These are phyloP conservation scores for Drosophila nebulosa DNA, from an alignment of 1,140 invertebrate genomes.

Conservation along the genomic window DNA sequence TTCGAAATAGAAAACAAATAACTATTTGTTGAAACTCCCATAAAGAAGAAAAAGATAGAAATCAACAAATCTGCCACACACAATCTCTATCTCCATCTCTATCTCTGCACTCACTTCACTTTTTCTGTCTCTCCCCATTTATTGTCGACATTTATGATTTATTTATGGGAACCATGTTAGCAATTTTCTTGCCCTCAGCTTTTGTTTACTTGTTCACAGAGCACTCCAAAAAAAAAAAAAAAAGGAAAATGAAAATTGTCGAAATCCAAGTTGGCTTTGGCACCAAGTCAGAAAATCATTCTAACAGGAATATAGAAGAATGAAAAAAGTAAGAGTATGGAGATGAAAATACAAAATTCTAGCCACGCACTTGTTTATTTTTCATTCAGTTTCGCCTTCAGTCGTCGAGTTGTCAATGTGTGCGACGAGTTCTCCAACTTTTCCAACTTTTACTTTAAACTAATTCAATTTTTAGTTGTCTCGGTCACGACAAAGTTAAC, in stretches of 20 bases:
- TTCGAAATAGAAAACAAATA: neutral
- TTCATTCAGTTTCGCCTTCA: conserved; percentile 35
- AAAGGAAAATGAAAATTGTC: conserved; percentile 1
- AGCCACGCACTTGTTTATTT: conserved; percentile 40
- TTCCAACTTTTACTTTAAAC: conserved; percentile 47
- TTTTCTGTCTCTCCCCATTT: conserved; percentile 19
- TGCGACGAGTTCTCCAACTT: neutral
- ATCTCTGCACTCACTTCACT: no score
- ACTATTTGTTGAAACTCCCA: neutral
- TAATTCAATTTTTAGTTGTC: conserved; percentile 62
- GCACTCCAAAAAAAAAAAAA: conserved; percentile 18
- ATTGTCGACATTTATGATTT: conserved; percentile 68
- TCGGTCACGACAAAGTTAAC: conserved; percentile 57
- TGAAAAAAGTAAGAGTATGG: conserved; percentile 12
- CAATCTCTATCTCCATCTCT: neutral
- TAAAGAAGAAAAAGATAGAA: neutral
- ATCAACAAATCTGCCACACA: neutral
- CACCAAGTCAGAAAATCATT: conserved; percentile 16
- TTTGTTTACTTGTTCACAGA: conserved; percentile 24
- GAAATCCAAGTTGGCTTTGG: conserved; percentile 27
- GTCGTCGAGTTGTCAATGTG: conserved; percentile 53
- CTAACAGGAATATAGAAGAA: conserved; percentile 25
- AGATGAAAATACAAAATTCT: conserved; percentile 10
- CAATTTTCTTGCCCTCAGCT: conserved; percentile 41
- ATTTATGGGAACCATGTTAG: conserved; percentile 53